Base-by-base conservation (phyloP, 2,888 invertebrate species). In the Pristionchus japonicus region DNA sequence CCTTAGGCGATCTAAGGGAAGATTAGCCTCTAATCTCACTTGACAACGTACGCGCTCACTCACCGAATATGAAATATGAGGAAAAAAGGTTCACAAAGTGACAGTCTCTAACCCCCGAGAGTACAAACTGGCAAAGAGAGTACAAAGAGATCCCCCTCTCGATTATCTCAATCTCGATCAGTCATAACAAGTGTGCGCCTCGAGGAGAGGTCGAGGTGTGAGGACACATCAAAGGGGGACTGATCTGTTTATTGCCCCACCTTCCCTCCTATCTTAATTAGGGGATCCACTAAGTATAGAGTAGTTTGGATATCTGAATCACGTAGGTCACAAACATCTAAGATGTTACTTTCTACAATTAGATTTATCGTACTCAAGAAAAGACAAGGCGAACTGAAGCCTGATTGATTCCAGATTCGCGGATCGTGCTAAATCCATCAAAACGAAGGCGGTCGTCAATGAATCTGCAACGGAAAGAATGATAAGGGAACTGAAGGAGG, bases 341-440 rank as follows among this genome's bases (percentile, higher is more conserved):
- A n/a, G n/a, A n/a, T n/a, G n/a, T n/a, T n/a, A n/a, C n/a, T n/a
- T n/a, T n/a, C n/a, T n/a, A n/a, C n/a, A n/a, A n/a, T n/a, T n/a
- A n/a, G n/a, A n/a, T n/a, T n/a, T n/a, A n/a, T n/a, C n/a, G n/a
- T n/a, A n/a, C n/a, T n/a, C n/a, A n/a, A n/a, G n/a, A n/a, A n/a
- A n/a, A n/a, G n/a, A n/a, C n/a, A n/a, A n/a, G n/a, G n/a, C n/a
- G n/a, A n/a, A n/a, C n/a, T n/a, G n/a, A n/a, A n/a, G n/a, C n/a
- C n/a, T n/a, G n/a, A n/a, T 49, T 64, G 43, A 40, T 87, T 90
- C 43, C 88, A 90, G 93, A 80, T 94, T 94, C 84, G 94, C 94
- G 87, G 96, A 96, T 92, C 94, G 96, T 90, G 96, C 96, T 2
- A 96, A 96, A 92, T 95, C 95, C 92, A 96, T 96, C 90, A 95